Evolutionary conservation across 1,140 invertebrate species (phyloP).

Genomic region (Danaus plexippus): DNA sequence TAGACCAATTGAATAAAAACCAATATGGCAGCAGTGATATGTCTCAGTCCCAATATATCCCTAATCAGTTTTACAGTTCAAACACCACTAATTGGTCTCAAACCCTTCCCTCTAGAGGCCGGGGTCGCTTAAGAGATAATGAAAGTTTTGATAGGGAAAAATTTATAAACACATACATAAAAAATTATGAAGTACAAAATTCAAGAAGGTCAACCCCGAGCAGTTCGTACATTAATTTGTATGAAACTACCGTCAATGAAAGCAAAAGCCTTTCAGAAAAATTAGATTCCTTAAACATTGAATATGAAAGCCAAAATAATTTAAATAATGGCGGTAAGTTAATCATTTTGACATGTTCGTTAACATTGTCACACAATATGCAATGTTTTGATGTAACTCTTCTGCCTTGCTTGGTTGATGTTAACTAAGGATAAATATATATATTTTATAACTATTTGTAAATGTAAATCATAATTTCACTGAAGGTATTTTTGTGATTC

Average conservation of each 20-base stretch:
- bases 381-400: background rate
- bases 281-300: constrained; percentile 28
- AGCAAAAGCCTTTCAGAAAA: constrained; percentile 35
- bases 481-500: constrained; percentile 22
- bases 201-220: constrained; percentile 65
- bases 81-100: constrained; percentile 61
- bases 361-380: constrained; percentile 2
- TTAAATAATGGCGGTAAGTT: constrained; percentile 39
- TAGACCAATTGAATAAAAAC: constrained; percentile 53
- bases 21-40: constrained; percentile 37
- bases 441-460: no score
- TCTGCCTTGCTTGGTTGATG: no score
- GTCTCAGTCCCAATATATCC: constrained; percentile 35
- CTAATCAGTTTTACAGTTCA: constrained; percentile 39
- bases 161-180: constrained; percentile 57
- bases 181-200: constrained; percentile 58
- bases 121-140: constrained; percentile 59
- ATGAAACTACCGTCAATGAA: constrained; percentile 46
- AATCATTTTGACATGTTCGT: background rate
- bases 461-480: background rate
- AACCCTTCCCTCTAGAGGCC: constrained; percentile 64
- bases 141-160: constrained; percentile 66
- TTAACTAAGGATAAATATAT: no score
- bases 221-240: constrained; percentile 56
- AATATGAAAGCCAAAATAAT: constrained; percentile 35